These are phyloP conservation scores for Apantesis nais DNA, from an alignment of 2,888 invertebrate genomes.

Conservation along the genomic window DNA sequence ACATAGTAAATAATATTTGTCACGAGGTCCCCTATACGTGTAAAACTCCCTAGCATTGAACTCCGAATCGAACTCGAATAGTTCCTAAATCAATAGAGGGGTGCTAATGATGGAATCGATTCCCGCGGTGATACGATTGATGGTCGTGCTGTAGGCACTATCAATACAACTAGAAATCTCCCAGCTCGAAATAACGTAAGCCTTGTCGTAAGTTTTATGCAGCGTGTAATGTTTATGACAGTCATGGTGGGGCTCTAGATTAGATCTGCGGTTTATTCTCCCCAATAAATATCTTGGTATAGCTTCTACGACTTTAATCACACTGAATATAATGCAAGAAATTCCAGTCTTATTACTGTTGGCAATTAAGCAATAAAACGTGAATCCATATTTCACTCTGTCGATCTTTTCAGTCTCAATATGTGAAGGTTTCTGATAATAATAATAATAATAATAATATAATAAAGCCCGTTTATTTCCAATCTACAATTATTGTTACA, in stretches of 20 bases:
- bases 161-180: not conserved
- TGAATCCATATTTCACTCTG: no score
- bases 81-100: slow-evolving; percentile 41
- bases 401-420: no score
- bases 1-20: not conserved
- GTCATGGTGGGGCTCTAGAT: not conserved
- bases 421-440: no score
- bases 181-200: not conserved
- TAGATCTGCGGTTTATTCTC: not conserved
- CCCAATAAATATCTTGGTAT: not conserved
- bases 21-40: not conserved
- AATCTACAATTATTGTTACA: no score
- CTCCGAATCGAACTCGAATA: slow-evolving; percentile 2
- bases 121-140: slow-evolving; percentile 22
- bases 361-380: no score
- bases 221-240: not conserved
- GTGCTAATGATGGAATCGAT: slow-evolving; percentile 44
- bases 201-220: not conserved
- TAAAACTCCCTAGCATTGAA: not conserved
- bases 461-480: no score
- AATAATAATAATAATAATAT: no score
- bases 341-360: not conserved
- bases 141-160: slow-evolving; percentile 12
- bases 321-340: not conserved
- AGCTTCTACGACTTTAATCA: no score